Percentiles rank a stretch among this genome's conserved stretches.
Conservation (phyloP, 2,888 invertebrate genomes). For the Tanytarsus gracilentus region DNA sequence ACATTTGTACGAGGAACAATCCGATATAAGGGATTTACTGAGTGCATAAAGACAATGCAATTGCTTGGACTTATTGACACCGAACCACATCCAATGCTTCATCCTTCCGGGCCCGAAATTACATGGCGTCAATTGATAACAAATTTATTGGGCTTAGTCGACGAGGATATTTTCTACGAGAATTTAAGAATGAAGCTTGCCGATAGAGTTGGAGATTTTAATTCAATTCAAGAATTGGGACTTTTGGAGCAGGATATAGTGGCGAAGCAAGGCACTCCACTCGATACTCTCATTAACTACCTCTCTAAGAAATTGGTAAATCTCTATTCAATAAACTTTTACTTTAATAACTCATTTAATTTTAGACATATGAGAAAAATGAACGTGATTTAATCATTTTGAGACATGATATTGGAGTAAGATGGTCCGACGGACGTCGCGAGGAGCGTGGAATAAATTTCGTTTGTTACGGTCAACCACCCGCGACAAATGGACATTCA, state of each 20-base stretch:
- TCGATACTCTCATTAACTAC: constrained; percentile 89
- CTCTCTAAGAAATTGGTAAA: constrained; percentile 70
- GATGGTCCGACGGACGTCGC: constrained; percentile 77
- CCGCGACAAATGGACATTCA: constrained; percentile 58
- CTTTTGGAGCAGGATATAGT: constrained; percentile 74
- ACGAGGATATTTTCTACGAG: constrained; percentile 83
- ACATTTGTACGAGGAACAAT: constrained; percentile 68
- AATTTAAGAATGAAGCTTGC: constrained; percentile 76
- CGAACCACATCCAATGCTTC: constrained; percentile 79
- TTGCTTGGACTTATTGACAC: constrained; percentile 79
- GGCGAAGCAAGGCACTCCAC: constrained; percentile 72
- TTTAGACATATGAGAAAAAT: constrained; percentile 47
- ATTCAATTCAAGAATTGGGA: constrained; percentile 78
- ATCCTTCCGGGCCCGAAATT: constrained; percentile 88
- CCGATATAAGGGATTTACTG: constrained; percentile 61
- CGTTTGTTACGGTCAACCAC: constrained; percentile 76
- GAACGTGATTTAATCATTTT: constrained; percentile 93
- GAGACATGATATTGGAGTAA: constrained; percentile 84
- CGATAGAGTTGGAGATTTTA: constrained; percentile 69
- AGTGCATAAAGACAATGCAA: constrained; percentile 80
- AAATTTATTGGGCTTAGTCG: constrained; percentile 71
- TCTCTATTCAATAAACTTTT: constrained; percentile 41
- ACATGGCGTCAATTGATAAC: constrained; percentile 91
- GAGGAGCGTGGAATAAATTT: constrained; percentile 79
- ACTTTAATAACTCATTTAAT: not conserved